A percentile compares a stretch with the other conserved stretches of the same genome.
Conservation (phyloP, 2,888 invertebrate genomes). For the Eutolmus rufibarbis region DNA sequence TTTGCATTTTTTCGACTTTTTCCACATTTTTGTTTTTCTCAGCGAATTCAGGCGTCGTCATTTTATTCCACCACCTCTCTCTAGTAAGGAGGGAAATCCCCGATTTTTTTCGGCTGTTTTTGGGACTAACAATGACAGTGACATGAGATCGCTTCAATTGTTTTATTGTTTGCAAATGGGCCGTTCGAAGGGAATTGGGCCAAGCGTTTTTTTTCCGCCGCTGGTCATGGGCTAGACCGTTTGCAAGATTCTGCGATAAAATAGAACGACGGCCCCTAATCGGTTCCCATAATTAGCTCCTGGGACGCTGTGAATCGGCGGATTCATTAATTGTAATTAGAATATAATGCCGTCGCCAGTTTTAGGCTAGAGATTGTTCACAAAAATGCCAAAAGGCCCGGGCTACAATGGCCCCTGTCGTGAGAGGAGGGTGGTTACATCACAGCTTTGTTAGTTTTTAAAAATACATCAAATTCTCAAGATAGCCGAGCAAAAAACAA, state of each 20-base stretch:
- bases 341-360: not conserved
- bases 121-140: slow-evolving; percentile 22
- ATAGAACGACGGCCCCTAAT: not conserved
- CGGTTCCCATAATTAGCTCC: not conserved
- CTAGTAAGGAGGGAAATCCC: not conserved
- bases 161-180: slow-evolving; percentile 27
- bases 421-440: not conserved
- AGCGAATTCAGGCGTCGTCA: not conserved
- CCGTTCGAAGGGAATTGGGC: not conserved
- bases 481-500: not conserved
- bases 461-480: not conserved
- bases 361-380: not conserved
- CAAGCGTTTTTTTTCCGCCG: not conserved
- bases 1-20: not conserved
- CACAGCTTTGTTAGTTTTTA: not conserved
- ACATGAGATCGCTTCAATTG: slow-evolving; percentile 25
- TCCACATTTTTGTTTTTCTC: not conserved
- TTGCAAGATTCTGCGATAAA: not conserved
- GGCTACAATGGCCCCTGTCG: not conserved
- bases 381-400: not conserved
- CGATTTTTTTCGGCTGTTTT: not conserved
- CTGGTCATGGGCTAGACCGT: not conserved
- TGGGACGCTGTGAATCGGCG: not conserved
- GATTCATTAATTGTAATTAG: not conserved
- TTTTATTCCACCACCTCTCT: not conserved